These are phyloP conservation scores for Acanthornis magna DNA, from an alignment of 2,797 vertebrate species.

Conservation along the genomic window DNA sequence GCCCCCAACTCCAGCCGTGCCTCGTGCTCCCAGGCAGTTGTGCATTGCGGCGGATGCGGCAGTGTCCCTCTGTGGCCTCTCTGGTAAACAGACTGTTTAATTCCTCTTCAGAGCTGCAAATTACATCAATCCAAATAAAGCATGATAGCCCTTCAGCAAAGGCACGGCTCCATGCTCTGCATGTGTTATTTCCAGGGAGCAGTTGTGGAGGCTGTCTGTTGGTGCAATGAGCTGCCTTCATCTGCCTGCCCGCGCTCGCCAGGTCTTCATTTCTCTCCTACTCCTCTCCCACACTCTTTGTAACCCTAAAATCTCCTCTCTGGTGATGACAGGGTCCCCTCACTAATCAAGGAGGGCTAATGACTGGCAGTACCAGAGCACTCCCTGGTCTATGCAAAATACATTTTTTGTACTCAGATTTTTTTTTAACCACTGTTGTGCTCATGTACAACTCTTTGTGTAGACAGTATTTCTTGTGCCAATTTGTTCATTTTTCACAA, in stretches of 20 bases:
- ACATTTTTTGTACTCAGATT: neutral
- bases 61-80: neutral
- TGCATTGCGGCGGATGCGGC: neutral
- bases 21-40: neutral
- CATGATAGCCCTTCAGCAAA: neutral
- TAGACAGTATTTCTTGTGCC: neutral
- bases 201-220: neutral
- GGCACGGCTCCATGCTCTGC: neutral
- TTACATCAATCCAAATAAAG: neutral
- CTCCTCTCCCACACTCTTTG: neutral
- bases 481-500: neutral
- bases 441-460: neutral
- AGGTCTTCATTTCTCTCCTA: neutral
- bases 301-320: neutral
- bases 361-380: neutral
- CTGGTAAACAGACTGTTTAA: neutral
- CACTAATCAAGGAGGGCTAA: neutral
- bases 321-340: neutral
- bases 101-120: constrained; percentile 4
- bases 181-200: neutral
- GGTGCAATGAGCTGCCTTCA: neutral
- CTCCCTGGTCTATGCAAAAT: neutral
- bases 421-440: neutral
- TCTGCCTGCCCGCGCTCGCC: neutral
- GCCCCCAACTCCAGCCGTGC: neutral